Evolutionary conservation across 1,140 invertebrate species (phyloP).

Genomic region (Lycorma delicatula): DNA sequence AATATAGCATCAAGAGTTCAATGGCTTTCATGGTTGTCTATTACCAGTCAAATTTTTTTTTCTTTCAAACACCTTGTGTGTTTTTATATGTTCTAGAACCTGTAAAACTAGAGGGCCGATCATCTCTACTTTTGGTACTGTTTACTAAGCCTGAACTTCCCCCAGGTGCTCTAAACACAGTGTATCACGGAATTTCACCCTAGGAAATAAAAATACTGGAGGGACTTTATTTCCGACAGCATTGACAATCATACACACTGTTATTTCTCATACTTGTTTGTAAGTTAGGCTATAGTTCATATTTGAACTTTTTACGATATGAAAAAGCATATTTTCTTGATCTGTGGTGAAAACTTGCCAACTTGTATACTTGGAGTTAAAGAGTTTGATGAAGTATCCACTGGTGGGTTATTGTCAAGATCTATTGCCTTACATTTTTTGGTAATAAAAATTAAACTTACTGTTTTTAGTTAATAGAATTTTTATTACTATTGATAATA

Average conservation of each 20-base stretch:
- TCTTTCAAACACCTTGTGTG: not conserved
- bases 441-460: too few species aligned
- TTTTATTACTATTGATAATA: too few species aligned
- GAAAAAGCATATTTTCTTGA: too few species aligned
- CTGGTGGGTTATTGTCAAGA: too few species aligned
- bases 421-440: too few species aligned
- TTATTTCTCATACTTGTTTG: slow-evolving; percentile 28
- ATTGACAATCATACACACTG: slow-evolving; percentile 21
- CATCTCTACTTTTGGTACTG: slow-evolving; percentile 16
- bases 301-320: too few species aligned
- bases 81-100: not conserved
- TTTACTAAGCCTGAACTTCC: slow-evolving; percentile 22
- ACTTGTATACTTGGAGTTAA: too few species aligned
- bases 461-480: too few species aligned
- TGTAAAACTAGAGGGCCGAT: slow-evolving; percentile 2
- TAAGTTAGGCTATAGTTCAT: too few species aligned
- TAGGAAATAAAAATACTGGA: slow-evolving; percentile 33
- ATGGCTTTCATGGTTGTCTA: not conserved
- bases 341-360: too few species aligned
- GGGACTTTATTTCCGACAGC: slow-evolving; percentile 31
- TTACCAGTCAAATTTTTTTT: not conserved
- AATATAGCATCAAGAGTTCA: not conserved
- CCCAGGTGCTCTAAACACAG: slow-evolving; percentile 29
- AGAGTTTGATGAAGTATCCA: too few species aligned
- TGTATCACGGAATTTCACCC: slow-evolving; percentile 25